Percentiles rank a stretch among this genome's conserved stretches.
Conservation (phyloP, 2,113 vertebrate species). For the Perccottus glenii region DNA sequence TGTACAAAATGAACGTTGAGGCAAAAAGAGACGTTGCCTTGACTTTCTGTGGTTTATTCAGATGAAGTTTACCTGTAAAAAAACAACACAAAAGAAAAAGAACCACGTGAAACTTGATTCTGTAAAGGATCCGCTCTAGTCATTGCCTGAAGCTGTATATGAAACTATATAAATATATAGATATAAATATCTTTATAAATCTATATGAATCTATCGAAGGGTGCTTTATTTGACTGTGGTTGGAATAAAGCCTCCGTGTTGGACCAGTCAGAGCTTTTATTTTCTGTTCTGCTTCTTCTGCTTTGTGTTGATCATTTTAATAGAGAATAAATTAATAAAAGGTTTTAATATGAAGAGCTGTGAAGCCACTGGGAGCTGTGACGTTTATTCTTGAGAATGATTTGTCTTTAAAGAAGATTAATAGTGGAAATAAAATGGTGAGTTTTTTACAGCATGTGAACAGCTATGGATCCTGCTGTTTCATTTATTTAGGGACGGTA, state of each 20-base stretch:
- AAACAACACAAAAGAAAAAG: slow-evolving; percentile 70
- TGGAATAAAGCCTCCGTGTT: slow-evolving; percentile 98
- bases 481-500: no score
- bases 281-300: slow-evolving; percentile 78
- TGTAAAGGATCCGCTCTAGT: slow-evolving; percentile 99
- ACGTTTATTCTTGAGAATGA: no score
- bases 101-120: slow-evolving; percentile 99
- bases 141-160: slow-evolving; percentile 99
- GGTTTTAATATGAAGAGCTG: slow-evolving; percentile 78
- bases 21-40: slow-evolving; percentile 84
- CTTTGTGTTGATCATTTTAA: slow-evolving; percentile 74
- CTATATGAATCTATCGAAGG: slow-evolving; percentile 75
- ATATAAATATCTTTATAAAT: slow-evolving; percentile 64
- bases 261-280: slow-evolving; percentile 99
- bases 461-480: no score
- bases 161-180: slow-evolving; percentile 76
- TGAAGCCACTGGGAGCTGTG: slow-evolving; percentile 39
- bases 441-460: no score
- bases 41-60: slow-evolving; percentile 93
- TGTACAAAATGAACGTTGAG: slow-evolving; percentile 92
- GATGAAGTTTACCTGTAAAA: slow-evolving; percentile 99
- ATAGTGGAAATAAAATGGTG: no score
- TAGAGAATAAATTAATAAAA: slow-evolving; percentile 81
- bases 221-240: slow-evolving; percentile 99
- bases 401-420: no score